Evolutionary conservation across 2,888 invertebrate genomes (phyloP), one percentile per base, ranked within the genome.

Genomic region (Drosophila conformis): DNA sequence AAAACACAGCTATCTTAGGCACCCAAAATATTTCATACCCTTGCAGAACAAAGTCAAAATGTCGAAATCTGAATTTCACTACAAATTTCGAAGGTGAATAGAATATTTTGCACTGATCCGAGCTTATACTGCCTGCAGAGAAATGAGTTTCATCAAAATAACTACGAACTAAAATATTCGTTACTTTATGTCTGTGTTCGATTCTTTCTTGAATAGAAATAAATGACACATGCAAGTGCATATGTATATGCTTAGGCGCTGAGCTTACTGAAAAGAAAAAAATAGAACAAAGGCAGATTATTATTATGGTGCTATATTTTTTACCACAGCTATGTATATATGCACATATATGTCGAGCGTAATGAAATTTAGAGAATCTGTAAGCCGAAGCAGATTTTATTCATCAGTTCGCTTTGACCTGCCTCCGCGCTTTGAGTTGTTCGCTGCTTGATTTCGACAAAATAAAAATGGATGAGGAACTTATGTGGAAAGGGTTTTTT

Each of bases 401-500:
- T 46, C 73, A 68, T 76, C 64, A 76, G 76, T 76, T 68, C 33
- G 40, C 35, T 61, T 27, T 49, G 60, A 46, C 29, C 61, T 51
- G 78, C 67, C 61, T 64, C 40, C n/a, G 48, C 27, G 80, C 42
- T 59, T 66, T 70, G 76, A 67, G 53, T 54, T 80, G 60, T n/a
- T 57, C n/a, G 48, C 38, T 49, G n/a, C 13, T 38, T 46, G 25
- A 42, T 49, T 42, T 15, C 25, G 11, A 48, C 11, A 46, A 57
- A 35, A n/a, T 33, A 25, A 82, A 76, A 63, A 92, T 92, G 92
- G 90, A 95, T 93, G 96, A 97, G 93, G 96, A 97, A 90, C 94
- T 94, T 15, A 96, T 97, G 96, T 96, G 96, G 96, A 96, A 95
- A 93, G 95, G 94, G 71, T 95, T 96, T 89, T 96, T 96, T 87